Conservation (phyloP, 2,888 invertebrate genomes). For the Lucinisca nassula region DNA sequence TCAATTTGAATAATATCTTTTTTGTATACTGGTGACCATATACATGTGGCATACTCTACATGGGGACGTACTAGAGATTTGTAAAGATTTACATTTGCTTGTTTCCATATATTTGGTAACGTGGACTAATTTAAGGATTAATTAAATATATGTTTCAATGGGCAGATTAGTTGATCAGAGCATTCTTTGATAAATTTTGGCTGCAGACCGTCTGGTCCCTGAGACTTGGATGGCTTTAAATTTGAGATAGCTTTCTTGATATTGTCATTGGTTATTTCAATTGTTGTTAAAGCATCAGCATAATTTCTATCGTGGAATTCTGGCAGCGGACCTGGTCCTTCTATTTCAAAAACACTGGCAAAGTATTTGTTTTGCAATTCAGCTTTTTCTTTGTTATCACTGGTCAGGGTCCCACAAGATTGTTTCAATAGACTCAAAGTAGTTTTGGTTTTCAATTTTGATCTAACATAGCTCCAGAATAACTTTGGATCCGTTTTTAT, state of each 20-base stretch:
- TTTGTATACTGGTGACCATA: too few species aligned
- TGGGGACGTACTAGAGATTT: too few species aligned
- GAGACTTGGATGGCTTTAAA: too few species aligned
- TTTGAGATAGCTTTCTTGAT: background rate
- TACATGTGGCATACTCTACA: too few species aligned
- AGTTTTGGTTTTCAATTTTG: constrained; percentile 21
- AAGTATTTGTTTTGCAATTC: constrained; percentile 14
- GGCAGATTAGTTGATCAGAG: background rate
- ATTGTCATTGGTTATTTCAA: background rate
- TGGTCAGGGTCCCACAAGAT: background rate
- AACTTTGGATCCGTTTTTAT: too few species aligned
- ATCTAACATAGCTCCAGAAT: too few species aligned
- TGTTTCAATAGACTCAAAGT: constrained; percentile 9
- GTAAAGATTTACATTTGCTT: too few species aligned
- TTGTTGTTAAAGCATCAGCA: background rate
- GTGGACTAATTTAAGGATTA: constrained; percentile 5
- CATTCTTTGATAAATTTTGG: constrained; percentile 18
- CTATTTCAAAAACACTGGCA: constrained; percentile 19
- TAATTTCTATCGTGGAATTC: background rate
- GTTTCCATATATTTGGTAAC: constrained; percentile 26
- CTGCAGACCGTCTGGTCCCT: constrained; percentile 24
- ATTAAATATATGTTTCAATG: constrained; percentile 6
- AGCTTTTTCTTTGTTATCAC: constrained; percentile 32
- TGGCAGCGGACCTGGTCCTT: background rate
- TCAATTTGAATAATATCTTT: too few species aligned